These are phyloP conservation scores for Melanerpes aurifrons DNA, from an alignment of 2,113 vertebrate species.

Conservation along the genomic window DNA sequence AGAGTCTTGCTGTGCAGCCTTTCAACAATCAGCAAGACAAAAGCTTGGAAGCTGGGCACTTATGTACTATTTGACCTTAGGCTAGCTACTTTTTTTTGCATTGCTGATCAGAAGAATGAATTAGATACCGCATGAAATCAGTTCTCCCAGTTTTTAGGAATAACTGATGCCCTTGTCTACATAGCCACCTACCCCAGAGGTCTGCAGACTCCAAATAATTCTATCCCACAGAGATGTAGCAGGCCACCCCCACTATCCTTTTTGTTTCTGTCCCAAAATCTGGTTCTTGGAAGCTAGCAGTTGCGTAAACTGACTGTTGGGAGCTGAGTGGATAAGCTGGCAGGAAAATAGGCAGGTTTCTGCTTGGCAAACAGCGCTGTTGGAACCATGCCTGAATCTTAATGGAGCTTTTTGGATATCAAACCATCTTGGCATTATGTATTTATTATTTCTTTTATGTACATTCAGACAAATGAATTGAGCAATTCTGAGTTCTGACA, in stretches of 20 bases:
- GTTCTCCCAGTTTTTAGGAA: neutral
- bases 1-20: neutral
- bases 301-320: neutral
- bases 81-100: neutral
- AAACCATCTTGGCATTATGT: neutral
- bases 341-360: neutral
- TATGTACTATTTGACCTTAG: neutral
- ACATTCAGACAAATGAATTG: conserved; percentile 10
- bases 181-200: neutral
- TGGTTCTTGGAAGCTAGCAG: neutral
- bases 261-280: neutral
- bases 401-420: neutral
- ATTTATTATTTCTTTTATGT: neutral
- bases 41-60: neutral
- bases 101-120: neutral
- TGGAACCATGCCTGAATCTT: neutral
- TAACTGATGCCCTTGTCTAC: neutral
- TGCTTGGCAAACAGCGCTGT: neutral
- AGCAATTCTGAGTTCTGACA: neutral
- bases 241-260: neutral
- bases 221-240: neutral
- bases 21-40: neutral
- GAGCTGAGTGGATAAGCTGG: neutral
- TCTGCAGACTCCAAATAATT: neutral
- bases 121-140: neutral